These are phyloP conservation scores for Polietes domitor DNA, from an alignment of 2,888 invertebrate genomes.

Conservation along the genomic window DNA sequence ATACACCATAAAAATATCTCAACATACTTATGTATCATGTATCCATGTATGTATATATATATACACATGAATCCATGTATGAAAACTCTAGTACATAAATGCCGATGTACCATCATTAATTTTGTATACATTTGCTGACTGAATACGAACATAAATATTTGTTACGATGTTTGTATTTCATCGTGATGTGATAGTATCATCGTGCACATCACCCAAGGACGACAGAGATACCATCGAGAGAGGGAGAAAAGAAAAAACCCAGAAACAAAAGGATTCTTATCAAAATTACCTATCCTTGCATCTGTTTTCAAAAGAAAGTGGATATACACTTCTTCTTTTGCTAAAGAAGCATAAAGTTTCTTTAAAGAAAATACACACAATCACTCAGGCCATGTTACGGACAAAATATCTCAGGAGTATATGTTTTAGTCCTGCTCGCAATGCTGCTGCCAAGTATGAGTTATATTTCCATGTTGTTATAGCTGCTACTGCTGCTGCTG, in stretches of 20 bases:
- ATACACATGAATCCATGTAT: too few species aligned
- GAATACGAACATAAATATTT: not conserved
- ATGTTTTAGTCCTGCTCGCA: not conserved
- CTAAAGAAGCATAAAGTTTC: slow-evolving; percentile 21
- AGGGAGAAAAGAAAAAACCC: too few species aligned
- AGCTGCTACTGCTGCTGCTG: not conserved
- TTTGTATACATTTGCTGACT: too few species aligned
- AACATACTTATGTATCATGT: too few species aligned
- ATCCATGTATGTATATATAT: too few species aligned
- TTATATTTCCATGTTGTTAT: not conserved
- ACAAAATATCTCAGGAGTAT: not conserved
- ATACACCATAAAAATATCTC: too few species aligned
- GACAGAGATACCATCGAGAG: too few species aligned
- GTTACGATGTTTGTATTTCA: not conserved
- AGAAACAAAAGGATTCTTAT: not conserved
- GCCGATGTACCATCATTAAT: too few species aligned
- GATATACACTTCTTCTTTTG: not conserved
- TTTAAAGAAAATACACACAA: not conserved
- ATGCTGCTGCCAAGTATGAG: not conserved
- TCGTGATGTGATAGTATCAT: too few species aligned
- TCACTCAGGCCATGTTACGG: not conserved
- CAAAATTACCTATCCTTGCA: not conserved
- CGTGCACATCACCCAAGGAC: not conserved
- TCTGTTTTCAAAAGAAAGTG: not conserved
- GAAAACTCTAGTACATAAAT: too few species aligned